These are phyloP conservation scores for Elymnias hypermnestra DNA, from an alignment of 1,140 invertebrate genomes.

Conservation along the genomic window DNA sequence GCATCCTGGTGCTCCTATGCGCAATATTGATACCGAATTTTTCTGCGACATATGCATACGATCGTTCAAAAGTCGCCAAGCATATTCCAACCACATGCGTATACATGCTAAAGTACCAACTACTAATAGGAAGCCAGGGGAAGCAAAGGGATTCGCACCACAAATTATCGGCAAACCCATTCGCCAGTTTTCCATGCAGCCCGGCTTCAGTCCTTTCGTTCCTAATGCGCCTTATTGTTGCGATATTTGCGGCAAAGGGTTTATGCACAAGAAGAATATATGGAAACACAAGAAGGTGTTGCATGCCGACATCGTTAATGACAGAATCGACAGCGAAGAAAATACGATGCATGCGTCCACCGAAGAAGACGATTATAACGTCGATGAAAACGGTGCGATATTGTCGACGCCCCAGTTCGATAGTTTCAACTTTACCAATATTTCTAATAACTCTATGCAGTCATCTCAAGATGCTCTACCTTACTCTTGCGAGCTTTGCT, in stretches of 20 bases:
- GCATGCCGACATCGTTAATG: conserved; percentile 61
- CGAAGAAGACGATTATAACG: conserved; percentile 68
- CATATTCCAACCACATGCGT: conserved; percentile 74
- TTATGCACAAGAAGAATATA: conserved; percentile 76
- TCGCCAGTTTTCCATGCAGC: conserved; percentile 49
- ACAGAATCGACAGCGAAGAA: conserved; percentile 57
- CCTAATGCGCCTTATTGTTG: conserved; percentile 72
- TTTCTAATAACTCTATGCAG: conserved; percentile 42
- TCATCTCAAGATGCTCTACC: conserved; percentile 37
- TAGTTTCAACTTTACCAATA: conserved; percentile 64
- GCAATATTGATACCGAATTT: conserved; percentile 35
- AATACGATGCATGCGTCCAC: conserved; percentile 68
- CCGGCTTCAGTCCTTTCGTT: conserved; percentile 46
- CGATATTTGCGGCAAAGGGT: conserved; percentile 78
- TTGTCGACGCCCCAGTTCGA: conserved; percentile 71
- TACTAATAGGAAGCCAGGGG: conserved; percentile 62
- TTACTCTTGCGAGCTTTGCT: conserved; percentile 68
- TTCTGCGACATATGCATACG: conserved; percentile 71
- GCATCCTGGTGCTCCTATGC: conserved; percentile 30
- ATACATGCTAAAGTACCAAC: conserved; percentile 72
- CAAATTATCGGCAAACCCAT: conserved; percentile 66
- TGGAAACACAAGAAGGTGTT: conserved; percentile 76
- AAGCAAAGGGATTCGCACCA: conserved; percentile 48
- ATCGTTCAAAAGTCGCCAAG: conserved; percentile 71
- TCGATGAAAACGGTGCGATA: conserved; percentile 59